phyloP scores from a whole-genome alignment of 2,113 vertebrate species.

The Tachysurus vachellii region DNA sequence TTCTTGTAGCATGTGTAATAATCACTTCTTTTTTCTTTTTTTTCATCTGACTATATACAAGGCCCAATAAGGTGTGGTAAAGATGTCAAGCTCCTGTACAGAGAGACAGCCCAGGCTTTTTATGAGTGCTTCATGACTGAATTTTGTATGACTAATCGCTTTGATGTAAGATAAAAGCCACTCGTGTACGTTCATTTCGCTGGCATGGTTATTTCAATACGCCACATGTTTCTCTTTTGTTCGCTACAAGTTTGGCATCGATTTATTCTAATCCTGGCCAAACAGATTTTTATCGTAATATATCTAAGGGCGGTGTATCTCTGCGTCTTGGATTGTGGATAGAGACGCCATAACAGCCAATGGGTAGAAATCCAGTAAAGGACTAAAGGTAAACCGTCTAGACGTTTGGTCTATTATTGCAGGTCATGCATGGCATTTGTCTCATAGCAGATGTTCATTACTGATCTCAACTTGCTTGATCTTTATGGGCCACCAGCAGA shows the following conservation, averaged over 20 bases:
- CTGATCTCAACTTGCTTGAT: neutral
- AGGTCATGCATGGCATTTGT: neutral
- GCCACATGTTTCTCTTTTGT: slow-evolving; percentile 5
- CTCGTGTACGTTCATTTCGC: neutral
- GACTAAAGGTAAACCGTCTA: neutral
- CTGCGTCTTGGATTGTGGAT: neutral
- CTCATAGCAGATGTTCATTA: neutral
- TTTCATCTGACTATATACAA: neutral
- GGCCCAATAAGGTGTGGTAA: slow-evolving; percentile 16
- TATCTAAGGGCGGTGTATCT: neutral
- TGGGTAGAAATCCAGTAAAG: too few relatives aligned
- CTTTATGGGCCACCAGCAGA: neutral
- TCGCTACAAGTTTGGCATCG: neutral
- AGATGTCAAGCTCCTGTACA: neutral
- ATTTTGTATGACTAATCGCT: slow-evolving; percentile 35
- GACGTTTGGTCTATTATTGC: neutral
- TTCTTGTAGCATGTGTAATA: neutral
- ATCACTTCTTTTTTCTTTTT: neutral
- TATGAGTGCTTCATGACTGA: slow-evolving; percentile 11
- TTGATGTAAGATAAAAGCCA: slow-evolving; percentile 26
- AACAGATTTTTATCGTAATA: neutral
- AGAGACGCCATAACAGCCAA: neutral
- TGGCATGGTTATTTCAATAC: neutral
- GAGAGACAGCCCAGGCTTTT: slow-evolving; percentile 8
- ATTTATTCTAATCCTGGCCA: neutral